Conservation (phyloP, 2,888 invertebrate species). For the Xylota segnis region DNA sequence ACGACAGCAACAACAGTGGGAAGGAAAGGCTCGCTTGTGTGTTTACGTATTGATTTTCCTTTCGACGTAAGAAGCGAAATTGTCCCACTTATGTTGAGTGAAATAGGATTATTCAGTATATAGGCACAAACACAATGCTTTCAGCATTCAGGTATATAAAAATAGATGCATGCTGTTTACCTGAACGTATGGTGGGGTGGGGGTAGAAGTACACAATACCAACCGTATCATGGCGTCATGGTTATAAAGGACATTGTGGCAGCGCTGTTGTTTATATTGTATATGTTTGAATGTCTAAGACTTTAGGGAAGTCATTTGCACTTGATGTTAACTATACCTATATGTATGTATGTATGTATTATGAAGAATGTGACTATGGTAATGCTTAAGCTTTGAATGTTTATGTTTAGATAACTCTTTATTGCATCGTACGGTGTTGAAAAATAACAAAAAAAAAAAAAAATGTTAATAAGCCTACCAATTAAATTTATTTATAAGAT, state of each 20-base stretch:
- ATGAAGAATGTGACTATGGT: background rate
- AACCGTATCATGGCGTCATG: slow-evolving; percentile 7
- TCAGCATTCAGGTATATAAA: slow-evolving; percentile 34
- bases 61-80: slow-evolving; percentile 17
- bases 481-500: too few species aligned
- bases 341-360: slow-evolving; percentile 1
- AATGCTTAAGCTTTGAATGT: slow-evolving; percentile 50
- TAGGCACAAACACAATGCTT: slow-evolving; percentile 10
- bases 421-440: slow-evolving; percentile 2
- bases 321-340: slow-evolving; percentile 2
- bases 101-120: slow-evolving; percentile 7
- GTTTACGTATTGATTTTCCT: slow-evolving; percentile 54
- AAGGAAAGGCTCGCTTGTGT: slow-evolving; percentile 6
- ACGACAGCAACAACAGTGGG: background rate
- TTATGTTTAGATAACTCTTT: slow-evolving; percentile 32
- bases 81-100: slow-evolving; percentile 32
- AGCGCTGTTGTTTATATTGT: slow-evolving; percentile 5
- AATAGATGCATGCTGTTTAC: slow-evolving; percentile 49
- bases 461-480: background rate
- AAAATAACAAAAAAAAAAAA: too few species aligned
- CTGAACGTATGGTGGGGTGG: background rate
- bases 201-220: background rate
- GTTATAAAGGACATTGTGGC: slow-evolving; percentile 31
- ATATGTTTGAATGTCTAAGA: slow-evolving; percentile 24
- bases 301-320: slow-evolving; percentile 27